Conservation (phyloP, 2,113 vertebrate species). For the Vombatus ursinus region DNA sequence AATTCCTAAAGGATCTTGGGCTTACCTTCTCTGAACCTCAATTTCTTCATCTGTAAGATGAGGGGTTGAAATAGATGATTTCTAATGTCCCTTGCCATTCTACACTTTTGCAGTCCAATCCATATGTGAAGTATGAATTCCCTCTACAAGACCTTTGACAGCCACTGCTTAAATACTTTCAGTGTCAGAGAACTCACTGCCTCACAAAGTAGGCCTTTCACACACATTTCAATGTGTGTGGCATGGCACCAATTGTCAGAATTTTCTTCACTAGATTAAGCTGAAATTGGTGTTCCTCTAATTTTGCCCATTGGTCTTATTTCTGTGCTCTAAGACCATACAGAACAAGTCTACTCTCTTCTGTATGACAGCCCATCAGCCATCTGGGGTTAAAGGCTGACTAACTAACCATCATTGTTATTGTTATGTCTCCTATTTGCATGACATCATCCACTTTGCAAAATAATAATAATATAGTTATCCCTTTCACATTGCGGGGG, state of each 20-base stretch:
- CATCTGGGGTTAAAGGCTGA: background rate
- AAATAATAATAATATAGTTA: background rate
- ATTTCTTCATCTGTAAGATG: background rate
- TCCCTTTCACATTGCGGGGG: background rate
- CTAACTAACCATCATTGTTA: background rate
- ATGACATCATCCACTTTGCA: background rate
- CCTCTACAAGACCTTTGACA: background rate
- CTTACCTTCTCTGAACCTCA: background rate
- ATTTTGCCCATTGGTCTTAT: background rate
- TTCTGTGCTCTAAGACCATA: background rate
- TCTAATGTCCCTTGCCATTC: background rate
- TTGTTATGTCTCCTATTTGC: too few species aligned
- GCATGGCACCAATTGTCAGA: background rate
- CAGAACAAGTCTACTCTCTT: background rate
- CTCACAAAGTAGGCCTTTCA: background rate
- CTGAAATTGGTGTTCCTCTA: background rate
- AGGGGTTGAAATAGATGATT: background rate
- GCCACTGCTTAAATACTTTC: background rate
- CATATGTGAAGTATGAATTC: background rate
- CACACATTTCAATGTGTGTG: background rate
- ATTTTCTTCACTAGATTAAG: background rate
- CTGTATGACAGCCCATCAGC: background rate
- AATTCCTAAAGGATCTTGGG: background rate
- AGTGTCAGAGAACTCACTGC: background rate
- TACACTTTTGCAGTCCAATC: background rate